phyloP scores from a whole-genome alignment of 1,140 invertebrate species.

The Parapsyche elsis region DNA sequence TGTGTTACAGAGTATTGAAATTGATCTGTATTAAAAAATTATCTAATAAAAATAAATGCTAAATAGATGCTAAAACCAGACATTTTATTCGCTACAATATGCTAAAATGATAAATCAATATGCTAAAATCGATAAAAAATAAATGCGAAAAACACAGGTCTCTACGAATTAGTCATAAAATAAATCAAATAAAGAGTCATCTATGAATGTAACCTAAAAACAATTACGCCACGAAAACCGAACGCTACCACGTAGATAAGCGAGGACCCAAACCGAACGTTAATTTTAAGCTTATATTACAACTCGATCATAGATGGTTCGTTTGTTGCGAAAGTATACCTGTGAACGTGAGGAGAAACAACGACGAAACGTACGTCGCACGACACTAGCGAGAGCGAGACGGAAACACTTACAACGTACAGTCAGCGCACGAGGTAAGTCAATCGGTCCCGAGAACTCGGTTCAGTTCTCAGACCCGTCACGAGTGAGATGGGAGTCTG shows the following conservation, averaged over 20 bases:
- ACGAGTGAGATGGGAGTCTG: slow-evolving; percentile 68
- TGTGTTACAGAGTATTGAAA: too few species aligned
- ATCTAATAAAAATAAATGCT: too few species aligned
- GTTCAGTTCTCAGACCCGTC: slow-evolving; percentile 66
- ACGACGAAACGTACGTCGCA: background rate
- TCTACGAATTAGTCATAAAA: too few species aligned
- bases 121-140: too few species aligned
- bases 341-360: slow-evolving; percentile 37
- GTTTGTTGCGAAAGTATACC: background rate
- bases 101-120: too few species aligned
- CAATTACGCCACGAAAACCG: too few species aligned
- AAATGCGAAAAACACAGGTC: too few species aligned
- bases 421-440: slow-evolving; percentile 67
- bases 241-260: background rate
- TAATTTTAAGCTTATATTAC: background rate
- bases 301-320: background rate
- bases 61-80: too few species aligned
- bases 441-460: slow-evolving; percentile 60
- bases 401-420: too few species aligned
- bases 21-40: too few species aligned
- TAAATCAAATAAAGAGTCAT: background rate
- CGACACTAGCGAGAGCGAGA: slow-evolving; percentile 47
- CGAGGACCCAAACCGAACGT: background rate
- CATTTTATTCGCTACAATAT: too few species aligned
- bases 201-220: background rate